Percentiles rank a stretch among this genome's conserved stretches.
phyloP scores from a whole-genome alignment of 2,888 invertebrate genomes.

The Melangyna quadrimaculata region DNA sequence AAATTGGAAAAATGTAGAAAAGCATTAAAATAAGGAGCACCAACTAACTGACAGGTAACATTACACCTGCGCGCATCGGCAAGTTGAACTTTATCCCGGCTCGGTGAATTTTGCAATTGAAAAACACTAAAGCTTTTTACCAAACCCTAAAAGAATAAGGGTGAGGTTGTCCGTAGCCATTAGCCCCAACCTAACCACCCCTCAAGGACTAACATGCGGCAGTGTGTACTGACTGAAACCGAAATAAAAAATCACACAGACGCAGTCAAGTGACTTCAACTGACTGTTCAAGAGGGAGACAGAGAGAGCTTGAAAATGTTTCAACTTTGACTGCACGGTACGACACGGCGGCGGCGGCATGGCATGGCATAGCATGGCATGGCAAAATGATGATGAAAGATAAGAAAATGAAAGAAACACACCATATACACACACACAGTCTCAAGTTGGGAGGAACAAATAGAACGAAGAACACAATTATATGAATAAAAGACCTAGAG shows the following conservation, averaged over 20 bases:
- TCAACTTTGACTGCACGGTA: conserved; percentile 19
- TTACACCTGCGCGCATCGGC: conserved; percentile 62
- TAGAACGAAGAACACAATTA: conserved; percentile 9
- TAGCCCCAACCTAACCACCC: conserved; percentile 6
- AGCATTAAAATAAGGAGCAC: conserved; percentile 49
- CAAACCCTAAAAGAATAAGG: conserved; percentile 14
- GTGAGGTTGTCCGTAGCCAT: not conserved
- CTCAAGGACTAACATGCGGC: conserved; percentile 22
- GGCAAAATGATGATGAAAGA: conserved; percentile 45
- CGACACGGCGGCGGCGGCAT: not conserved
- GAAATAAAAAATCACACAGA: conserved; percentile 37
- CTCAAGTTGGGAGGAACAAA: conserved; percentile 41
- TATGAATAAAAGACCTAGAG: conserved; percentile 7
- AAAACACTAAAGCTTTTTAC: conserved; percentile 60
- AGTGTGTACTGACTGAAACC: conserved; percentile 23
- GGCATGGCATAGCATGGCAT: conserved; percentile 14
- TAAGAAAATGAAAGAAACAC: conserved; percentile 52
- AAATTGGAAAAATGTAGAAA: conserved; percentile 26
- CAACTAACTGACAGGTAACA: conserved; percentile 65
- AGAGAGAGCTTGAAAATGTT: conserved; percentile 39
- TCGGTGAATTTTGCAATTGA: conserved; percentile 59
- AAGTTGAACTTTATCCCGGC: conserved; percentile 70
- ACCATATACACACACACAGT: conserved; percentile 60
- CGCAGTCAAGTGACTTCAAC: conserved; percentile 43
- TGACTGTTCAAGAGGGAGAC: conserved; percentile 48